Conservation (phyloP, 1,140 invertebrate genomes). For the Agrilus planipennis region DNA sequence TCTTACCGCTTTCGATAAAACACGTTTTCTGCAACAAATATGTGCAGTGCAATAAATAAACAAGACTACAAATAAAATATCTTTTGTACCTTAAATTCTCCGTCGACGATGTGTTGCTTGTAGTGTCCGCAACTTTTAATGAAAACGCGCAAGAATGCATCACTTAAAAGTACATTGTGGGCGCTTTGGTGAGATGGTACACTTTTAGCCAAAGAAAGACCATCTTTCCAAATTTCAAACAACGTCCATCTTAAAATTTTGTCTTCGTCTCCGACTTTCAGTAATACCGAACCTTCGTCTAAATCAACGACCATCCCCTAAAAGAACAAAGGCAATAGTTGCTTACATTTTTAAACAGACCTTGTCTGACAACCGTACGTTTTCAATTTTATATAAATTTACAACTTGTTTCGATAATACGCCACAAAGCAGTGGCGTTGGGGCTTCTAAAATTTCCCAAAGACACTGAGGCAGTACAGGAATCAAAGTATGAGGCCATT, state of each 20-base stretch:
- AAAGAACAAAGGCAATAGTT: conserved; percentile 18
- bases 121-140: conserved; percentile 52
- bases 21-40: conserved; percentile 29
- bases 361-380: conserved; percentile 27
- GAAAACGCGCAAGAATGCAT: conserved; percentile 56
- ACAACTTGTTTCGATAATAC: conserved; percentile 40
- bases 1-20: conserved; percentile 22
- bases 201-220: conserved; percentile 21
- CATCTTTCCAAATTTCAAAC: conserved; percentile 42
- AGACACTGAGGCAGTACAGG: conserved; percentile 58
- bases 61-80: conserved; percentile 10
- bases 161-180: conserved; percentile 43
- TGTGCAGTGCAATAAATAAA: conserved; percentile 4
- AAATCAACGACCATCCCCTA: conserved; percentile 55
- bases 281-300: conserved; percentile 42
- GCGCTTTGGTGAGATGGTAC: conserved; percentile 38
- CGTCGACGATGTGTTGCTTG: conserved; percentile 37
- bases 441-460: conserved; percentile 58
- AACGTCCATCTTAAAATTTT: conserved; percentile 49
- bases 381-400: conserved; percentile 36
- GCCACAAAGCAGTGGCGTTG: conserved; percentile 64
- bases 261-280: conserved; percentile 48
- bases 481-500: conserved; percentile 70
- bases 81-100: conserved; percentile 43
- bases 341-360: no score